Conservation (phyloP, 2,113 vertebrate genomes). For the Hydrochoerus hydrochaeris region DNA sequence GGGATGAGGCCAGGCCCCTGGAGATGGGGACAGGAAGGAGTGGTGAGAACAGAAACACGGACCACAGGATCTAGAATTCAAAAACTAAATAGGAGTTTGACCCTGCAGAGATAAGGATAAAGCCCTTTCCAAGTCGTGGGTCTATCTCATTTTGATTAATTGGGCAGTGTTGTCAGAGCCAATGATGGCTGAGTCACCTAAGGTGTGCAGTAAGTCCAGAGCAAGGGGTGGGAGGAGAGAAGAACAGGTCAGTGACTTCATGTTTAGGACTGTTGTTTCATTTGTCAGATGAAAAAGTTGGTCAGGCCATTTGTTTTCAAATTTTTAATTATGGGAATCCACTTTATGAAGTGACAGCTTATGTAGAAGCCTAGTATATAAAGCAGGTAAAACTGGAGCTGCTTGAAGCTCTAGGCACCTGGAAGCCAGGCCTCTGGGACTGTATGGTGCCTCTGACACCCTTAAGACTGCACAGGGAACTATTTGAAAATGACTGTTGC, state of each 20-base stretch:
- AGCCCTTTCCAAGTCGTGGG: background rate
- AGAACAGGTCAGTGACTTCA: background rate
- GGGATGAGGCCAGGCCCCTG: rapidly evolving
- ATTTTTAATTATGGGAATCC: background rate
- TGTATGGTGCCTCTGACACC: background rate
- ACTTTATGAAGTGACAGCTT: background rate
- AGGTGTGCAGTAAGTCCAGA: background rate
- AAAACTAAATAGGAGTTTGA: background rate
- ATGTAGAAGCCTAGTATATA: background rate
- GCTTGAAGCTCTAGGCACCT: background rate
- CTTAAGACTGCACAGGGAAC: background rate
- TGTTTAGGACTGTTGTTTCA: background rate
- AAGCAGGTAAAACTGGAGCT: background rate
- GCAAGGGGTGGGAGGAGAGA: background rate
- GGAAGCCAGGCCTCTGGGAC: no score
- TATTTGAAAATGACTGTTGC: background rate
- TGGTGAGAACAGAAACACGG: background rate
- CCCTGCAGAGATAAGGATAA: background rate
- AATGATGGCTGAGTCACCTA: background rate
- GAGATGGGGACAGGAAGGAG: background rate
- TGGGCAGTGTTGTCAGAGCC: background rate
- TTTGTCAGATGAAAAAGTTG: background rate
- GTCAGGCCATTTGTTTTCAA: background rate
- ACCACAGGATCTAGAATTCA: background rate
- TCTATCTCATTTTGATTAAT: background rate